phyloP scores from a whole-genome alignment of 1,140 invertebrate genomes.

The Orchesella cincta region DNA sequence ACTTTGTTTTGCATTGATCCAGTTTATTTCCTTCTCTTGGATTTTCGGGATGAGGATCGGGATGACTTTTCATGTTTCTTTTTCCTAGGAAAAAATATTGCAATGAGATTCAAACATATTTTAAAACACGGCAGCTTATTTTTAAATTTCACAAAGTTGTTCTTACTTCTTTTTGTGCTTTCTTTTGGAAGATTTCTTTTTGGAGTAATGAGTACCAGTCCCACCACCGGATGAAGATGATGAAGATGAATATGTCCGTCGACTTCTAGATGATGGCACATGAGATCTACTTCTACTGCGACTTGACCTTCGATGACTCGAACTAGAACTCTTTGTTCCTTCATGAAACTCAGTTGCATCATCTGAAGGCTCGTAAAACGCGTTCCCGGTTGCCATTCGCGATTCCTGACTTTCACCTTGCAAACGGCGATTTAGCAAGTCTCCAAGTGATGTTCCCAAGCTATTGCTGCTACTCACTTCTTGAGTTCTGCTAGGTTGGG shows the following conservation, averaged over 20 bases:
- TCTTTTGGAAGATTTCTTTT: constrained; percentile 28
- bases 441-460: constrained; percentile 8
- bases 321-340: background rate
- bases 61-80: no score
- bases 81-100: no score
- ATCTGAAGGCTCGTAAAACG: background rate
- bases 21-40: no score
- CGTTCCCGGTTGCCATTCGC: no score
- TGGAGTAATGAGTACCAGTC: background rate
- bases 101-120: no score
- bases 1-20: no score
- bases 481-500: background rate
- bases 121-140: no score
- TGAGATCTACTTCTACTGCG: background rate
- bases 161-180: constrained; percentile 40
- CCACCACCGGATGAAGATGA: background rate
- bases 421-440: background rate
- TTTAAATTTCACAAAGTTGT: no score
- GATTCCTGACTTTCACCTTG: background rate
- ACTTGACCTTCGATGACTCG: background rate
- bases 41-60: no score
- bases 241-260: background rate
- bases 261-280: background rate
- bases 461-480: background rate
- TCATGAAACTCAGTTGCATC: background rate